Evolutionary conservation across 2,797 vertebrate genomes (phyloP), one percentile per base, ranked within the genome.

Genomic region (Tolypeutes matacus): DNA sequence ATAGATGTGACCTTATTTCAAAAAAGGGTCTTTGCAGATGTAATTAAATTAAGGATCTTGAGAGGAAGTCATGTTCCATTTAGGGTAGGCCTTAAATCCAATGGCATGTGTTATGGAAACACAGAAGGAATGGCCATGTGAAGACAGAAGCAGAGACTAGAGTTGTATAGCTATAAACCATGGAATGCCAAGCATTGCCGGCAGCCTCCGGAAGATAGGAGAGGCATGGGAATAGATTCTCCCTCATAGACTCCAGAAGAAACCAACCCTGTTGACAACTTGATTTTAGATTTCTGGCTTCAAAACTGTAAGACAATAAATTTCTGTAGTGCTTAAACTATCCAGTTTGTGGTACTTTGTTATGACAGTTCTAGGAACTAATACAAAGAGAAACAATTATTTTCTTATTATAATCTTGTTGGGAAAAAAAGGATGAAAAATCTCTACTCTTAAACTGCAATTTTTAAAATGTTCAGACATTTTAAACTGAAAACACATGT

Each of bases 371-470:
- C n/a, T 67, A 34, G n/a, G n/a, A n/a, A 18, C 31, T n/a, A 34
- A 14, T 34, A 34, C 14, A 67, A 15, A 67, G 18, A 84, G 39
- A 91, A 95, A 80, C 14, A 96, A 86, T 87, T 93, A 93, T 42
- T 56, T 91, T 60, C 58, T 86, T 91, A 34, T 83, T 65, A 56
- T 13, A 51, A 87, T 70, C 67, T 23, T 88, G 17, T 46, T 49
- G 8, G 31, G 21, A 11, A 69, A 56, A 39, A 85, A 73, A 60
- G 27, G 23, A 49, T 2, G 34, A 95, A 92, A 93, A 86, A 17
- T 31, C 80, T 67, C 36, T 9, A 64, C 20, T 81, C 21, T 20
- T 86, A 70, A 69, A 46, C 12, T 73, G 4, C 42, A 85, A 92
- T 93, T 51, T 58, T 9, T 27, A 73, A 70, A 84, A 60, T 69